Percentiles rank a stretch among this genome's conserved stretches.
Evolutionary conservation across 1,140 invertebrate species (phyloP).

Genomic region (Meteorus sp.): DNA sequence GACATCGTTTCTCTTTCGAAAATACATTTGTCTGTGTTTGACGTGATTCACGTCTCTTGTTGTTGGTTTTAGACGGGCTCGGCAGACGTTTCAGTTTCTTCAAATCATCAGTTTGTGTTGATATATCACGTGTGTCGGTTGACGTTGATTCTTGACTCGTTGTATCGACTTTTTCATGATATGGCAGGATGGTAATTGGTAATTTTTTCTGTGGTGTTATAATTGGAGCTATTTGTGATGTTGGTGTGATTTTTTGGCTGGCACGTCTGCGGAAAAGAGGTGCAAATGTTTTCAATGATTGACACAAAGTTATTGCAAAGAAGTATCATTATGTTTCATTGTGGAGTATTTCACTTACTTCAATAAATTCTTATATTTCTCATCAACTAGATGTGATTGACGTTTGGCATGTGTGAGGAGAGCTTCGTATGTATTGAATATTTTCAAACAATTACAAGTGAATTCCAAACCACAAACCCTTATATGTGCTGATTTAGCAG

Average conservation of each 20-base stretch:
- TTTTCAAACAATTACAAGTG: conserved; percentile 59
- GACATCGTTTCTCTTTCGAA: conserved; percentile 40
- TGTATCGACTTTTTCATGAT: conserved; percentile 16
- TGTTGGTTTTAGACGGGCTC: conserved; percentile 36
- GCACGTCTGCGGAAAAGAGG: conserved; percentile 22
- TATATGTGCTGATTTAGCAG: conserved; percentile 55
- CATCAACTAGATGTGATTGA: conserved; percentile 54
- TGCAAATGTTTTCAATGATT: background rate
- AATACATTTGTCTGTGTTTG: conserved; percentile 58
- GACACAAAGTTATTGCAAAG: background rate
- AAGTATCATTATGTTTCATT: conserved; percentile 9
- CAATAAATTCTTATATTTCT: conserved; percentile 47
- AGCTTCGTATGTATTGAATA: conserved; percentile 62
- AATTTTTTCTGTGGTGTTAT: conserved; percentile 9
- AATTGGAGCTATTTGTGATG: background rate
- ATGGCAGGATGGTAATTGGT: conserved; percentile 40
- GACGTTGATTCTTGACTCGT: background rate
- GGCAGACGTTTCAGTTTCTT: conserved; percentile 37
- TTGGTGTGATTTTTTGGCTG: conserved; percentile 23
- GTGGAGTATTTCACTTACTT: conserved; percentile 36
- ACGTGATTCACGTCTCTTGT: conserved; percentile 48
- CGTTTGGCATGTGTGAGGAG: conserved; percentile 63
- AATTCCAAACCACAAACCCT: conserved; percentile 60
- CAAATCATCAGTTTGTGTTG: conserved; percentile 52
- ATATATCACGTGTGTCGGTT: conserved; percentile 39